A percentile compares a stretch with the other conserved stretches of the same genome.
Evolutionary conservation across 2,113 vertebrate genomes (phyloP).

Genomic region (Dipodomys stephensi): DNA sequence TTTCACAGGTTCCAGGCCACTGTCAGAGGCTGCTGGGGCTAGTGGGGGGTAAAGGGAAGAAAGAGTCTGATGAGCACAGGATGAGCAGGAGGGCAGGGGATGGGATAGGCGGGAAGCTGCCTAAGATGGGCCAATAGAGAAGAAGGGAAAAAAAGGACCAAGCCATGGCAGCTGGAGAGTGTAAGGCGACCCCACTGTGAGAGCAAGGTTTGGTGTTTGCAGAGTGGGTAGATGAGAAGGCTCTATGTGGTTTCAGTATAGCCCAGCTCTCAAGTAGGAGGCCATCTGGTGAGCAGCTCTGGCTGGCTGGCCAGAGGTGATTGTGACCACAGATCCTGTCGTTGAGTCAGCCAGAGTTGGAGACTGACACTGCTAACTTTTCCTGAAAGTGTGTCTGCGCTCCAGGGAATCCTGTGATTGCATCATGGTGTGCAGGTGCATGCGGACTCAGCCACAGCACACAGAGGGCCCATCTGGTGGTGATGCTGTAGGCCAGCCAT

Average conservation of each 20-base stretch:
- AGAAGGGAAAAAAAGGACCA: neutral
- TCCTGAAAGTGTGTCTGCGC: neutral
- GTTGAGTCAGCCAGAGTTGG: neutral
- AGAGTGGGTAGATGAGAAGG: neutral
- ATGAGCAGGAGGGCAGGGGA: neutral
- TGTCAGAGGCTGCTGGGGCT: too few relatives aligned
- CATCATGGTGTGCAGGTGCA: neutral
- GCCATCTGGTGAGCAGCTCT: neutral
- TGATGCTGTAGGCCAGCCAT: neutral
- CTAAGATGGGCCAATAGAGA: too few relatives aligned
- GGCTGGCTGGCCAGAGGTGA: neutral
- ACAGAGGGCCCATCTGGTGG: neutral
- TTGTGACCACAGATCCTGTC: neutral
- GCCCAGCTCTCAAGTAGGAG: neutral
- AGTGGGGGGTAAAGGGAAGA: too few relatives aligned
- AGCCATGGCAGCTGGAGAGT: neutral
- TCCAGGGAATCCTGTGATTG: neutral
- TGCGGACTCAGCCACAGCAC: too few relatives aligned
- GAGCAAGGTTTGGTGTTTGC: too few relatives aligned
- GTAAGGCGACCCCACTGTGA: neutral
- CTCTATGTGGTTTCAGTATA: neutral
- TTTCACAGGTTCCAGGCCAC: neutral
- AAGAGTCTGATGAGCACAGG: too few relatives aligned
- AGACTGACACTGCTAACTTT: neutral
- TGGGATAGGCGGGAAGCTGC: neutral